Evolutionary conservation across 1,140 invertebrate species (phyloP), one percentile per base, ranked within the genome.

Genomic region (Achroia grisella): DNA sequence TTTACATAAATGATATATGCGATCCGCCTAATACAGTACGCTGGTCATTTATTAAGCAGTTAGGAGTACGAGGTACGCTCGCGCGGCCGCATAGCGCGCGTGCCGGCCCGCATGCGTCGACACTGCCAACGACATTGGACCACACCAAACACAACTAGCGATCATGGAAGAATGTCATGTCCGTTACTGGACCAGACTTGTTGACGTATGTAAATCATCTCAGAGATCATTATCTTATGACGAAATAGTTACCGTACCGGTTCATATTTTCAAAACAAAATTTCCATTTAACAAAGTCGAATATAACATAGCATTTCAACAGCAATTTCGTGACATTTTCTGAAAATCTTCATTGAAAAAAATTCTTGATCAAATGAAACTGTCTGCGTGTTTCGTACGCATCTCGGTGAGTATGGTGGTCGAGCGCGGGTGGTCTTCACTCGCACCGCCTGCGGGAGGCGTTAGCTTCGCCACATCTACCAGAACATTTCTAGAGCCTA

Each of bases 1-100:
- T 85, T 85, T 82, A 85, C 81, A 85, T 85, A 85, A 85, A 85
- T 85, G 81, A 85, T 85, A 72, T 82, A 85, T 85, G 72, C 56
- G 74, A 79, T 71, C 70, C 75, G 81, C 76, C 81, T 85, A 85
- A 85, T 82, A 56, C 73, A 48, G 73, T 49, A 67, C 66, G 41
- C 52, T 66, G 69, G 72, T 80, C 76, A 85, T 85, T 85, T 85
- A 81, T 85, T 68, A 85, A 71, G 64, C 62, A 46, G 60, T 56
- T 64, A 73, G 33, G 52, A 64, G 59, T 48, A 50, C 48, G 52
- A 63, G 61, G 57, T 62, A 56, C 57, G 51, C 56, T 55, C 50
- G 56, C 42, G 43, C 51, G 43, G 64, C 41, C 64, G 77, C 80
- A 84, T 84, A 74, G 76, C 78, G 65, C 78, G 80, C 78, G 73